phyloP scores from a whole-genome alignment of 1,140 invertebrate species.

The Aphelinus certus region DNA sequence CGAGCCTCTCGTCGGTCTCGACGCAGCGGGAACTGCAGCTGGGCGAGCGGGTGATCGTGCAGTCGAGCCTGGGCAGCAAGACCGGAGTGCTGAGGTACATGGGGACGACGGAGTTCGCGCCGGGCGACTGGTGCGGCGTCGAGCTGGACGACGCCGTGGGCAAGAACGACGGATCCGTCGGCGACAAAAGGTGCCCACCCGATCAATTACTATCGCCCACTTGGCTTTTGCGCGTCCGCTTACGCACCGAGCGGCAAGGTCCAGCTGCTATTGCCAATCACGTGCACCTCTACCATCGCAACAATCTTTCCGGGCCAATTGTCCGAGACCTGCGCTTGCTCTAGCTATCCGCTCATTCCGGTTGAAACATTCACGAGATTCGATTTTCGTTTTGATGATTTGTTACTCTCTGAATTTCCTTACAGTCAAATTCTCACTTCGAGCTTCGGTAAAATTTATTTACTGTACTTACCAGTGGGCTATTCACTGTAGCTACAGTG shows the following conservation, averaged over 20 bases:
- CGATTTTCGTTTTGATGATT: too few relatives aligned
- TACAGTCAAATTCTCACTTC: too few relatives aligned
- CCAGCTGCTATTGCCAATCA: neutral
- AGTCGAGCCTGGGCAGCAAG: conserved; percentile 87
- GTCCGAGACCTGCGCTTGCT: neutral
- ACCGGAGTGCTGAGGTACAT: conserved; percentile 86
- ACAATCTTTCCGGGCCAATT: neutral
- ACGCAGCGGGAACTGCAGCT: conserved; percentile 74
- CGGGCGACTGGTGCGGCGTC: conserved; percentile 93
- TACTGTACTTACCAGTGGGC: too few relatives aligned
- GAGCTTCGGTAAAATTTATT: too few relatives aligned
- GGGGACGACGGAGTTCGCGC: conserved; percentile 88
- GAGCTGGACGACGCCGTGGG: conserved; percentile 93
- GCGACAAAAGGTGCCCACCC: conserved; percentile 73
- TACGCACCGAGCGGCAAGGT: neutral
- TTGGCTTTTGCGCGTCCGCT: neutral
- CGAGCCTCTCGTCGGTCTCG: conserved; percentile 67
- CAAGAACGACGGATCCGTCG: conserved; percentile 96
- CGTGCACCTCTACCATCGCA: conserved; percentile 4
- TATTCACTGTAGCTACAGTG: too few relatives aligned
- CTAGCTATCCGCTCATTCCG: too few relatives aligned
- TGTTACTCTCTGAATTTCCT: too few relatives aligned
- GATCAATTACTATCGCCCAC: neutral
- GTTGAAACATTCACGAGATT: too few relatives aligned
- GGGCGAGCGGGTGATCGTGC: conserved; percentile 92